A percentile compares a stretch with the other conserved stretches of the same genome.
phyloP scores from a whole-genome alignment of 1,140 invertebrate species.

The Lysiphlebus fabarum region DNA sequence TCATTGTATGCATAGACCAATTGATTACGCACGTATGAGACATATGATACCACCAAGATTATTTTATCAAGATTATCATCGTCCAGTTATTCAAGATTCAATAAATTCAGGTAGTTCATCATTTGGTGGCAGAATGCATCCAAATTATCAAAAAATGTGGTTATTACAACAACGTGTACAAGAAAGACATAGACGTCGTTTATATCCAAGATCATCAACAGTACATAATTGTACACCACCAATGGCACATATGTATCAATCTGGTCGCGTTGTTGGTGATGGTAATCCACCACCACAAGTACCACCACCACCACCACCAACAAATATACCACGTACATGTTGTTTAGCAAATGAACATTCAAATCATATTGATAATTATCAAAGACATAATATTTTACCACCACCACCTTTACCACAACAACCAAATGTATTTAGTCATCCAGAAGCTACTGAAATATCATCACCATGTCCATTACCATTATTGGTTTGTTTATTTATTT shows the following conservation, averaged over 20 bases:
- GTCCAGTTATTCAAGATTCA: conserved; percentile 31
- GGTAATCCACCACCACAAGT: conserved; percentile 2
- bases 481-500: too few species aligned
- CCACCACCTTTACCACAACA: conserved; percentile 48
- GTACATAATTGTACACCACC: conserved; percentile 35
- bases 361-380: conserved; percentile 30
- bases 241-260: conserved; percentile 35
- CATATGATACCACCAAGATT: conserved; percentile 25
- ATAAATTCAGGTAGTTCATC: conserved; percentile 23
- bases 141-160: conserved; percentile 71
- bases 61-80: conserved; percentile 31
- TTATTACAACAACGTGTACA: conserved; percentile 70
- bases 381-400: conserved; percentile 37
- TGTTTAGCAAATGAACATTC: conserved; percentile 31
- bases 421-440: conserved; percentile 55
- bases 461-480: conserved; percentile 35
- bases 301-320: conserved; percentile 9
- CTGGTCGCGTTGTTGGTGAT: conserved; percentile 23
- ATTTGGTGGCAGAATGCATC: conserved; percentile 62
- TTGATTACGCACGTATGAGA: conserved; percentile 27
- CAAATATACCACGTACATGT: conserved; percentile 23
- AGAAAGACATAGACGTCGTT: conserved; percentile 63
- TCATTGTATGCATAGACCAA: conserved; percentile 35
- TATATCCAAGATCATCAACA: conserved; percentile 50
- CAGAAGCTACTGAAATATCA: conserved; percentile 48